Conservation (phyloP, 2,113 vertebrate genomes). For the Mesoclemmys tuberculata region DNA sequence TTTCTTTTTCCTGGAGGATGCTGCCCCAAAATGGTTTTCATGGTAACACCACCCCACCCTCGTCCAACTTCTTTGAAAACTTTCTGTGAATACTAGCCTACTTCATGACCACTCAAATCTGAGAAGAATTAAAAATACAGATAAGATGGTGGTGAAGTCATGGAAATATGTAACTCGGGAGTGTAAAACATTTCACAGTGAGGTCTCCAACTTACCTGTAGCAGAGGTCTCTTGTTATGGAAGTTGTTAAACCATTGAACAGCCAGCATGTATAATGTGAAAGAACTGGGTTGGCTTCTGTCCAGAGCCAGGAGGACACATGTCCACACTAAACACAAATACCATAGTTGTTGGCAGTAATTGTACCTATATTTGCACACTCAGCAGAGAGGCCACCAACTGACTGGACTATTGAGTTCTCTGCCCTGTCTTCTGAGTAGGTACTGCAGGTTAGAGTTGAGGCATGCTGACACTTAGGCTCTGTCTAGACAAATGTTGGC, state of each 20-base stretch:
- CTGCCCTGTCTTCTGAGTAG: neutral
- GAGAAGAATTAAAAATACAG: no score
- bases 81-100: neutral
- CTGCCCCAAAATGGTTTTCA: neutral
- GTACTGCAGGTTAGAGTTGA: neutral
- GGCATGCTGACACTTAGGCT: neutral
- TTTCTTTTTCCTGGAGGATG: neutral
- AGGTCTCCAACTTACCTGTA: neutral
- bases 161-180: rapidly evolving
- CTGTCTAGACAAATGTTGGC: no score
- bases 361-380: neutral
- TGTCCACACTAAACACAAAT: neutral
- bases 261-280: neutral
- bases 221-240: neutral
- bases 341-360: neutral
- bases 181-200: neutral
- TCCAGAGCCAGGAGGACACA: neutral
- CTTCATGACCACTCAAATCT: neutral
- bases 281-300: neutral
- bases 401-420: neutral
- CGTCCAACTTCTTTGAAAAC: neutral
- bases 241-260: neutral
- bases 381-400: no score
- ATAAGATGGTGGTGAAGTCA: neutral
- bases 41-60: neutral